Conservation (phyloP, 2,888 invertebrate species). For the Dermolepida albohirtum region DNA sequence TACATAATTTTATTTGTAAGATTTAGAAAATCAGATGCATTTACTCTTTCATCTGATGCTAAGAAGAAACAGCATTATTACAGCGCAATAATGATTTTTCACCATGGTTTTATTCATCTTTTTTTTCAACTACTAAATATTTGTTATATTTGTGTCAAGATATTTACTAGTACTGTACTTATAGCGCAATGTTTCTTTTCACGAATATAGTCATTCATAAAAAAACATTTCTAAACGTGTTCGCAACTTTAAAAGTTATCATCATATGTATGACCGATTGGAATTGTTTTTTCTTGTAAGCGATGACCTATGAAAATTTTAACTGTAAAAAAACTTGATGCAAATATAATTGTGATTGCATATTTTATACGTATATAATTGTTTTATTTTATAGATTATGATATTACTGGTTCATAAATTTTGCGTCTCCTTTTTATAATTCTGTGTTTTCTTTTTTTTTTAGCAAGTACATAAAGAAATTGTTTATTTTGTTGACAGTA, state of each 20-base stretch:
- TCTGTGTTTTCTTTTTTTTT: slow-evolving; percentile 16
- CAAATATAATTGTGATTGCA: slow-evolving; percentile 11
- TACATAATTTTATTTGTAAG: slow-evolving; percentile 50
- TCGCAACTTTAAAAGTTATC: too few species aligned
- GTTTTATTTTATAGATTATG: slow-evolving; percentile 16
- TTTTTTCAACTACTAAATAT: slow-evolving; percentile 1
- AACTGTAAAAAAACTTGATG: slow-evolving; percentile 3
- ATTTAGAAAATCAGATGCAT: slow-evolving; percentile 45
- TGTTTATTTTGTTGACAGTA: slow-evolving; percentile 44
- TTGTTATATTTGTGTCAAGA: slow-evolving; percentile 24
- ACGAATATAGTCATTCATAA: not conserved
- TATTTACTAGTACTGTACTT: slow-evolving; percentile 1
- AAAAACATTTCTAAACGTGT: too few species aligned
- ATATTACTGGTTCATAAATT: slow-evolving; percentile 9
- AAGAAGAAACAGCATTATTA: slow-evolving; percentile 36
- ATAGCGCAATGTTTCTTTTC: not conserved
- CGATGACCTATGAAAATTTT: too few species aligned
- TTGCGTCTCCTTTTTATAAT: slow-evolving; percentile 17
- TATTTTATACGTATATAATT: slow-evolving; percentile 22
- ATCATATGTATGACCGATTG: too few species aligned
- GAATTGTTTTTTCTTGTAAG: too few species aligned
- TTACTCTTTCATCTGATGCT: slow-evolving; percentile 45
- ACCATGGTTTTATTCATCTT: slow-evolving; percentile 1
- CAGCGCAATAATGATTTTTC: slow-evolving; percentile 49
- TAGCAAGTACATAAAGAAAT: slow-evolving; percentile 8